A percentile compares a stretch with the other conserved stretches of the same genome.
Conservation (phyloP, 2,888 invertebrate species). For the Polietes domitor region DNA sequence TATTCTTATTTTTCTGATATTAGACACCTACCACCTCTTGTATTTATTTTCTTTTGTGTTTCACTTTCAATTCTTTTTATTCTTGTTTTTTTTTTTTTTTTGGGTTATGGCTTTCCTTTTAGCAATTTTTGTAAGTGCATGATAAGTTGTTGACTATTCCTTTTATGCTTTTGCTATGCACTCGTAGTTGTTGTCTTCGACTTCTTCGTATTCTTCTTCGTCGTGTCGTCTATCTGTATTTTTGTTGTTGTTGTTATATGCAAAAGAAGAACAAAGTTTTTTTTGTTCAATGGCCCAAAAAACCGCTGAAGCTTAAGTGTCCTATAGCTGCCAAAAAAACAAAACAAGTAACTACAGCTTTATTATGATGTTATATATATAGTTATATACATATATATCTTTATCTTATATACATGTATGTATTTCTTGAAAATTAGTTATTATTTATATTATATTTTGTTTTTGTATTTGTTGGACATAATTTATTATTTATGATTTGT, state of each 20-base stretch:
- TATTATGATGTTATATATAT: conserved; percentile 44
- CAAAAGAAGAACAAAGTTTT: conserved; percentile 39
- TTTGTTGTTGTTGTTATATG: no score
- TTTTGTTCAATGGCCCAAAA: conserved; percentile 65
- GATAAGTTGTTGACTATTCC: conserved; percentile 12
- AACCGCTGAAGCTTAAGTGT: conserved; percentile 67
- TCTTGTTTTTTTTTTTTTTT: not conserved
- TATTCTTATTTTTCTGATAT: not conserved
- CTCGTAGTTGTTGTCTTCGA: conserved; percentile 35
- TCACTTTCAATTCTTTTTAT: conserved; percentile 17
- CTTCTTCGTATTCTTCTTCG: conserved; percentile 7
- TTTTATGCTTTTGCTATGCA: conserved; percentile 25
- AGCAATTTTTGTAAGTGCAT: conserved; percentile 15
- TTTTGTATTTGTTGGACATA: not conserved
- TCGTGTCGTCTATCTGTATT: conserved; percentile 1
- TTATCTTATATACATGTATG: not conserved
- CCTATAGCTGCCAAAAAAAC: conserved; percentile 58
- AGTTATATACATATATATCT: not conserved
- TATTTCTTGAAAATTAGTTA: no score
- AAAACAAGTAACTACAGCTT: conserved; percentile 65
- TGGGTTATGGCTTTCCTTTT: not conserved
- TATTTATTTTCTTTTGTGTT: conserved; percentile 30
- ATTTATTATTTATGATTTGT: conserved; percentile 59
- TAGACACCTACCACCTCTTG: not conserved
- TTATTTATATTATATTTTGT: no score